phyloP scores from a whole-genome alignment of 2,113 vertebrate species.

The Arenaria interpres region DNA sequence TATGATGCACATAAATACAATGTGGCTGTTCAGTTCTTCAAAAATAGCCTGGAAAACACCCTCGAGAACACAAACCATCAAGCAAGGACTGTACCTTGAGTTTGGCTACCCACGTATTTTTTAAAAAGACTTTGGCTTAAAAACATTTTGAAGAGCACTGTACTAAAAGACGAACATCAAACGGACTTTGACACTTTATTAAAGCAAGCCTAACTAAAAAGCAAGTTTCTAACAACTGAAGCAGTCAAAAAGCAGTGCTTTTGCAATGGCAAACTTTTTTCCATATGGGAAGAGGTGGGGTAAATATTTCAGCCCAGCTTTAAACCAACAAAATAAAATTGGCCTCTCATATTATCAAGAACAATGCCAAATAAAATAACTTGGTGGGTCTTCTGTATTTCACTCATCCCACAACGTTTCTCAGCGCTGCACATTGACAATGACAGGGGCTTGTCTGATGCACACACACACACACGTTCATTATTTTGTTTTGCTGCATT shows the following conservation, averaged over 20 bases:
- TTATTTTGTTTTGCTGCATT: conserved; percentile 5
- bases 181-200: neutral
- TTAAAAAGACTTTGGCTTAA: neutral
- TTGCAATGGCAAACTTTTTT: neutral
- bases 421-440: neutral
- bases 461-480: fast-evolving
- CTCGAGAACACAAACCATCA: neutral
- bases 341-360: neutral
- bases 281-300: neutral
- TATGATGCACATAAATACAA: conserved; percentile 19
- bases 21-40: conserved; percentile 1
- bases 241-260: neutral
- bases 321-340: neutral
- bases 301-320: neutral
- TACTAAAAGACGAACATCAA: neutral
- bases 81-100: neutral
- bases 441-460: neutral
- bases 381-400: neutral
- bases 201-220: neutral
- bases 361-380: neutral
- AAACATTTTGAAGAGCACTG: neutral
- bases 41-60: neutral
- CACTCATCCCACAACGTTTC: neutral
- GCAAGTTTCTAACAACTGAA: neutral
- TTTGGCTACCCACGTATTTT: neutral